Evolutionary conservation across 2,888 invertebrate genomes (phyloP).

Genomic region (Calliphora vomitoria): DNA sequence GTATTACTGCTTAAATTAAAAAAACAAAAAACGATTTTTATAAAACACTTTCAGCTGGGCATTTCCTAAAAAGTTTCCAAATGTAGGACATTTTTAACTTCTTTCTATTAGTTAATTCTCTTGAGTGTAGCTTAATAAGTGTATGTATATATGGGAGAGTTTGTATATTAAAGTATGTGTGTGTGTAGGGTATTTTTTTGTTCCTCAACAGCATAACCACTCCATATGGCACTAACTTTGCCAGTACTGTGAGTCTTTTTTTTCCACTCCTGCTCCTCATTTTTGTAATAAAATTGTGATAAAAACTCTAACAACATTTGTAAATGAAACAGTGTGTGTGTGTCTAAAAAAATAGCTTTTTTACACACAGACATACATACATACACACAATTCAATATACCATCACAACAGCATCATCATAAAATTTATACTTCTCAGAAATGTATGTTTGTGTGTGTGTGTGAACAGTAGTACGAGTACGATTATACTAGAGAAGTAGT

Average conservation of each 20-base stretch:
- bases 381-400: conserved; percentile 22
- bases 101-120: neutral
- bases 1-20: no score
- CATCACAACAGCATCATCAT: conserved; percentile 53
- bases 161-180: conserved; percentile 1
- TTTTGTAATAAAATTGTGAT: conserved; percentile 66
- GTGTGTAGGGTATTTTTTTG: neutral
- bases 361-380: conserved; percentile 15
- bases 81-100: neutral
- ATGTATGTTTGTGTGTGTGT: neutral
- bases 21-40: no score
- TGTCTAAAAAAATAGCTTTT: conserved; percentile 19
- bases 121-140: conserved; percentile 29
- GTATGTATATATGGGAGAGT: neutral
- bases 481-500: conserved; percentile 10
- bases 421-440: conserved; percentile 38
- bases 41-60: no score
- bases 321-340: conserved; percentile 30
- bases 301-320: conserved; percentile 67
- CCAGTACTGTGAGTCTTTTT: conserved; percentile 14
- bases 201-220: conserved; percentile 43
- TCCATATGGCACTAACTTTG: conserved; percentile 65
- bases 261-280: neutral
- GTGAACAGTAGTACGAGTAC: neutral
- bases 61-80: no score